Evolutionary conservation across 2,113 vertebrate genomes (phyloP), one percentile per base, ranked within the genome.

Genomic region (Oncorhynchus gorbuscha): DNA sequence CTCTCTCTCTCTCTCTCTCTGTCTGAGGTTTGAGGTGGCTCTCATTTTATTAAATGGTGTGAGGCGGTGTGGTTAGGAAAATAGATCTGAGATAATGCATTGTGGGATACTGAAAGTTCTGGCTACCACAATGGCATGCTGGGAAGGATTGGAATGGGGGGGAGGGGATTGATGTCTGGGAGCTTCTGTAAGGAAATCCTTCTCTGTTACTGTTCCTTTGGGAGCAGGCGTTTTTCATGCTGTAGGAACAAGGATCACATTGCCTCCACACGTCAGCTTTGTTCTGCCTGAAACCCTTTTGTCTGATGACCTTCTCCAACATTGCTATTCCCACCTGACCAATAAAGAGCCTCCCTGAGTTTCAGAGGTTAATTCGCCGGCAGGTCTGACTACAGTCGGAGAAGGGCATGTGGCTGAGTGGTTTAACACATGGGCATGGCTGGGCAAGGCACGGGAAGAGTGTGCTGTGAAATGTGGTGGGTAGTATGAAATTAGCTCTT

Each of bases 311-410:
- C 85, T 77, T 66, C 76, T 81, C 61, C 77, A 75, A 87, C 83
- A 79, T 74, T 12, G 5, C 69, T 87, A 86, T 87, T 92, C 91
- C 84, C 85, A 78, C 70, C 82, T 88, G 87, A 79, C 77, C 79
- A 84, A 85, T 89, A 86, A 89, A 76, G 79, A 84, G 62, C 76
- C 28, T 45, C 75, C 45, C 76, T 80, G 64, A 77, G 70, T 80
- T 39, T 72, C 72, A 77, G 79, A 77, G 80, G 80, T 86, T 81
- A 82, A 90, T 76, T 89, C 39, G 55, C 62, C 76, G 59, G 79
- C 74, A 77, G 80, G 66, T 81, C 68, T 74, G 55, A 45, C 75
- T 84, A 78, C 84, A 9, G 39, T 3, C 39, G 79, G 32, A 75
- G 74, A 76, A 9, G 48, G 49, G 48, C 76, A 80, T 86, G 75